Evolutionary conservation across 2,797 vertebrate genomes (phyloP), one percentile per base, ranked within the genome.

Genomic region (Phoeniculus purpureus): DNA sequence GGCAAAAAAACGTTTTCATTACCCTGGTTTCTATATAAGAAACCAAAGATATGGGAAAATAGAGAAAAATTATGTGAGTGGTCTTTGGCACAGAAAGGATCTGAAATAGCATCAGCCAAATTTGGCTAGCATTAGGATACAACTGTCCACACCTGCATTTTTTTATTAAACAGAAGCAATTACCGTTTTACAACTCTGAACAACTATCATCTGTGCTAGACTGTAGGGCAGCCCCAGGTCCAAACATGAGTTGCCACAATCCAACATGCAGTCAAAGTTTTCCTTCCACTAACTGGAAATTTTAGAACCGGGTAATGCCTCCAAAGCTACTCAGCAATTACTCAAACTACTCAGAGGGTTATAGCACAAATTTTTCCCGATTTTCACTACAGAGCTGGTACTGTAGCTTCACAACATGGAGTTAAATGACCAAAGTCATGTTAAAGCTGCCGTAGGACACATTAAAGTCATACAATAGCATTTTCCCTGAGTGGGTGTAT

Each of bases 401-500:
- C 4, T 37, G n/a, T 66, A 60, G n/a, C 22, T 83, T 4, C 9
- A 45, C 37, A 47, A 26, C 51, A 32, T 16, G 25, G 27, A 73
- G 20, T 7, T 89, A 90, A 85, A 80, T 83, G 73, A 93, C 90
- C 43, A 68, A 83, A 90, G 95, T 52, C 82, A 87, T 67, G 75
- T 93, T 94, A 85, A 74, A 19, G 21, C 81, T 93, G 72, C 87
- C 62, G 26, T 66, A 94, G 92, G 92, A 96, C 87, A 93, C 25
- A 37, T 86, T 67, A 78, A 85, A 89, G 65, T 71, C 45, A 75
- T 67, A 87, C 34, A 89, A 27, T 50, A 62, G 70, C 71, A 65
- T 94, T 95, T 97, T 87, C 84, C 67, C 73, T 85, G 80, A 96
- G 90, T 95, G 85, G 95, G 89, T 91, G 65, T 92, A 82, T 93